Evolutionary conservation across 1,140 invertebrate genomes (phyloP).

Genomic region (Philotrypesis tridentata): DNA sequence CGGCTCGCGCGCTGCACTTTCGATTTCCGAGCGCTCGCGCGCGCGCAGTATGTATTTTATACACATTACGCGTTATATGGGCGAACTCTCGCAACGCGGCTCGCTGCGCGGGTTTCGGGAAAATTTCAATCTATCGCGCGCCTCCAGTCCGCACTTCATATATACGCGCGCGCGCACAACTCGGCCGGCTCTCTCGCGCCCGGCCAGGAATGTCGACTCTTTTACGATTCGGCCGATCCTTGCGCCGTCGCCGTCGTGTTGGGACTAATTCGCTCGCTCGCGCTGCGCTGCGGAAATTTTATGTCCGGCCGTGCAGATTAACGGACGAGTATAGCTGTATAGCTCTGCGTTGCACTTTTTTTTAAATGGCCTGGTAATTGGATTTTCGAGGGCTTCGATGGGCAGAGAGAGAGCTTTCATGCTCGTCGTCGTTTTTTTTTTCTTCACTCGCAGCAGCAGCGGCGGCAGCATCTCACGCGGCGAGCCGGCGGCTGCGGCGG

Average conservation of each 20-base stretch:
- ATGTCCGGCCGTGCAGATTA: neutral
- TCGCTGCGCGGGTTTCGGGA: neutral
- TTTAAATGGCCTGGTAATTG: neutral
- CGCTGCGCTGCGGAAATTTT: constrained; percentile 16
- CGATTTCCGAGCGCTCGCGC: constrained; percentile 35
- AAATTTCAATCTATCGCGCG: constrained; percentile 19
- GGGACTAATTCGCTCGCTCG: neutral
- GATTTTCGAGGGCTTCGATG: neutral
- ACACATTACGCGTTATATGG: too few relatives aligned
- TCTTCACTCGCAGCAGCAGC: neutral
- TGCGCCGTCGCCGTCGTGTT: neutral
- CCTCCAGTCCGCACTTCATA: neutral
- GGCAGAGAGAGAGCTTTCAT: neutral
- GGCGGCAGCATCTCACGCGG: too few relatives aligned
- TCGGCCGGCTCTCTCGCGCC: too few relatives aligned
- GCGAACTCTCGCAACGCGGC: too few relatives aligned
- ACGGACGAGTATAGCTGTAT: too few relatives aligned
- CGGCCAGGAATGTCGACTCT: neutral
- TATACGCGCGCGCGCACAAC: too few relatives aligned
- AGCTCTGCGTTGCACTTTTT: neutral
- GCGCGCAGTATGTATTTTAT: neutral
- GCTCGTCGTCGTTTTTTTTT: neutral
- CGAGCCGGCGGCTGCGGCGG: too few relatives aligned
- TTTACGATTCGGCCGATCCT: neutral
- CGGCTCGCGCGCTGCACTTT: constrained; percentile 38